phyloP scores from a whole-genome alignment of 2,888 invertebrate species.

The Onchidella celtica region DNA sequence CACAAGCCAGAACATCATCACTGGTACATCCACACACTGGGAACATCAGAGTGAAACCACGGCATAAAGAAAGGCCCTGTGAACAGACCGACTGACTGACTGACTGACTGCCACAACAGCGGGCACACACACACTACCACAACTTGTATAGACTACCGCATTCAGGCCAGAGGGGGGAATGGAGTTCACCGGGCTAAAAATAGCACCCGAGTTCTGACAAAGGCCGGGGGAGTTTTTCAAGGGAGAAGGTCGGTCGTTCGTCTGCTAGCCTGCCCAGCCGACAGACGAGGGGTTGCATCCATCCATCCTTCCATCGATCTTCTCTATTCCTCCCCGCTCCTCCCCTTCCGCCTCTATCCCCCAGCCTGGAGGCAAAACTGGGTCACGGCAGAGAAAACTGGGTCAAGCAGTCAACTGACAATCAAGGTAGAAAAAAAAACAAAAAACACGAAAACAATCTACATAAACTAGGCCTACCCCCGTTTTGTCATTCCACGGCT shows the following conservation, averaged over 20 bases:
- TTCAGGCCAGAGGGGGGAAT: constrained; percentile 4
- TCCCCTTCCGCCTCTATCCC: neutral
- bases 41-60: too few relatives aligned
- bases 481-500: neutral
- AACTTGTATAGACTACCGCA: neutral
- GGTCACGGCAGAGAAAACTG: constrained; percentile 24
- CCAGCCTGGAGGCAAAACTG: constrained; percentile 1
- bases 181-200: constrained; percentile 41
- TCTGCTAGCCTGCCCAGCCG: constrained; percentile 20
- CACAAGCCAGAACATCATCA: too few relatives aligned
- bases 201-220: constrained; percentile 38
- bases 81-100: neutral
- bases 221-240: constrained; percentile 31
- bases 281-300: neutral
- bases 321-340: neutral
- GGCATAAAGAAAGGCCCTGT: neutral
- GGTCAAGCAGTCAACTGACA: constrained; percentile 28
- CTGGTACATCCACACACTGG: too few relatives aligned
- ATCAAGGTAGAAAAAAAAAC: neutral
- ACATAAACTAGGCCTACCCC: neutral
- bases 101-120: neutral
- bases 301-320: constrained; percentile 35
- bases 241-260: constrained; percentile 12
- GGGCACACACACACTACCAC: constrained; percentile 5
- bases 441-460: neutral